These are phyloP conservation scores for Xiphophorus hellerii DNA, from an alignment of 2,113 vertebrate genomes.

Conservation along the genomic window DNA sequence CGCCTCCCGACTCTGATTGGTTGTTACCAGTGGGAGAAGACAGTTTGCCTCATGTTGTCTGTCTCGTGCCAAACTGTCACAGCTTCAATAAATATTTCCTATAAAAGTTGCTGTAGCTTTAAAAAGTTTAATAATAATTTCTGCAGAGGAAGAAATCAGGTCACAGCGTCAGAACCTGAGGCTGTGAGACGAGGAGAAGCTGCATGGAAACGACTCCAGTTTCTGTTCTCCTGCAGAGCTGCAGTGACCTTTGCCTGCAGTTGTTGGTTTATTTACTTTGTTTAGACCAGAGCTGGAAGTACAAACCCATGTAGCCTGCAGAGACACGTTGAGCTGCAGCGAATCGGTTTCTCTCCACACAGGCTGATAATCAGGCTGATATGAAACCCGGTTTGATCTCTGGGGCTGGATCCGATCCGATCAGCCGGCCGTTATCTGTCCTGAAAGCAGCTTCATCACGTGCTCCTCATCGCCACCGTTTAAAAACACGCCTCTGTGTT, in stretches of 20 bases:
- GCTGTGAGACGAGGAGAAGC: conserved; percentile 44
- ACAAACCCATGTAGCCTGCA: conserved; percentile 3
- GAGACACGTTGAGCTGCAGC: conserved; percentile 8
- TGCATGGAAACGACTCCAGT: conserved; percentile 24
- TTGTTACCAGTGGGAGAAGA: no score
- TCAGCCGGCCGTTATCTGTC: no score
- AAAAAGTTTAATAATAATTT: neutral
- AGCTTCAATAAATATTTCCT: no score
- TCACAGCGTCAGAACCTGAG: conserved; percentile 46
- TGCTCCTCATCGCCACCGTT: no score
- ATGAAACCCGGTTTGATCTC: conserved; percentile 6
- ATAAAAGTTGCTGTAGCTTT: no score
- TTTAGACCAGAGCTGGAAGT: neutral
- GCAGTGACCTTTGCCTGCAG: conserved; percentile 2
- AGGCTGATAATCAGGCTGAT: conserved; percentile 6
- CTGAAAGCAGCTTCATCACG: no score
- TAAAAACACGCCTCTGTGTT: no score
- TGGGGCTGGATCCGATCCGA: neutral
- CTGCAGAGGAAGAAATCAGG: conserved; percentile 31
- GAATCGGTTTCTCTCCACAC: conserved; percentile 7
- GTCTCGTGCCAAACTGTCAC: no score
- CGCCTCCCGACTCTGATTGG: no score
- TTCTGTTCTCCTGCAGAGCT: conserved; percentile 20
- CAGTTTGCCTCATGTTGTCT: no score
- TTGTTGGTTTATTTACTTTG: neutral